Evolutionary conservation across 2,797 vertebrate species (phyloP).

Genomic region (Rhynchotus rufescens): DNA sequence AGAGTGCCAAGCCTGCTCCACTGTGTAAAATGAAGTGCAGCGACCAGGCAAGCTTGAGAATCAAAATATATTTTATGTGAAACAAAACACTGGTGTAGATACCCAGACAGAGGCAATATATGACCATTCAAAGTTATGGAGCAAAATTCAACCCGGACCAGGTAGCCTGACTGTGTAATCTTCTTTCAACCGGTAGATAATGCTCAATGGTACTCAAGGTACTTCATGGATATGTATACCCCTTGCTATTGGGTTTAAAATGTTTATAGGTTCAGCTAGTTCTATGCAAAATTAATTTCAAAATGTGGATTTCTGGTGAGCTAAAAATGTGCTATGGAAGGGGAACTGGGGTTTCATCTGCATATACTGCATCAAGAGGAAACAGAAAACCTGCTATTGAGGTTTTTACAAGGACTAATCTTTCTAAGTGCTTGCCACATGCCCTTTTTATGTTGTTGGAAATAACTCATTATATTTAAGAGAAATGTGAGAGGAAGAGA

Average conservation of each 20-base stretch:
- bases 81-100: background rate
- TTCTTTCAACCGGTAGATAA: background rate
- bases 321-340: background rate
- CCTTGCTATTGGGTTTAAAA: background rate
- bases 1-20: background rate
- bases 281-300: background rate
- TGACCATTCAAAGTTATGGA: background rate
- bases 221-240: accelerated
- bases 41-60: background rate
- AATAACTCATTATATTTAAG: background rate
- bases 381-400: background rate
- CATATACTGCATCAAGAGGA: background rate
- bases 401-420: background rate
- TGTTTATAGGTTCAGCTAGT: background rate
- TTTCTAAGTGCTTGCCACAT: background rate
- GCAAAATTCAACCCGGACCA: background rate
- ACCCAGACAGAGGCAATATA: background rate
- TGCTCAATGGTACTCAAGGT: background rate
- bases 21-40: background rate
- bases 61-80: background rate
- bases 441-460: background rate
- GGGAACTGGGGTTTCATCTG: background rate
- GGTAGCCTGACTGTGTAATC: background rate
- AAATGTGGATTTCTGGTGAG: accelerated
- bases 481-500: background rate